Evolutionary conservation across 2,888 invertebrate genomes (phyloP), one percentile per base, ranked within the genome.

Genomic region (Scrobipalpa atriplicella): DNA sequence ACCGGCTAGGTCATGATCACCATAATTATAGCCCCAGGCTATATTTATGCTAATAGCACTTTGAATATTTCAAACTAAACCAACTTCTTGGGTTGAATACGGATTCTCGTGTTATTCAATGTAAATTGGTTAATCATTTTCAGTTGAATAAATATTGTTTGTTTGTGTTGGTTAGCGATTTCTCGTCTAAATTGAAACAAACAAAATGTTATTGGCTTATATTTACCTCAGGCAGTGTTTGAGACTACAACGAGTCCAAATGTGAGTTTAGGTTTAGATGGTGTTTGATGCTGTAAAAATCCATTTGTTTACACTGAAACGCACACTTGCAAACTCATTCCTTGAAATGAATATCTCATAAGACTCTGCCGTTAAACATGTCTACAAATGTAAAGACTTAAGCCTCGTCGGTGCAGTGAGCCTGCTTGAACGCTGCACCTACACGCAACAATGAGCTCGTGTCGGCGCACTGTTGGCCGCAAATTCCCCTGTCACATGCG

Each of bases 351-450:
- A n/a, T n/a, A n/a, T n/a, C n/a, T n/a, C n/a, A n/a, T n/a, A n/a
- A n/a, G n/a, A n/a, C n/a, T n/a, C n/a, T n/a, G n/a, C n/a, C n/a
- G n/a, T 43, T n/a, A 43, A 43, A 13, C 43, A 8, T 52, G 19
- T 19, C 29, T 3, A 5, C 29, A 56, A 19, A 19, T 29, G 29
- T 6, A 29, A 56, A 0, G 56, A 7, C 56, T 13, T 56, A 21
- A 58, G 58, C n/a, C 58, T 29, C 29, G 0, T 1, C 1, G n/a
- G 10, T 16, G 7, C 21, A 18, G 8, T 71, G 70, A 69, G 70
- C 69, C 67, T 68, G 56, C 72, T 71, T 74, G 77, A 78, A 80
- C 79, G 77, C 77, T 77, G 78, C 76, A 76, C 72, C 74, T 73
- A 73, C 71, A 75, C 70, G 73, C 72, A 71, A 69, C 78, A 78